phyloP scores from a whole-genome alignment of 2,797 vertebrate genomes.

The Ceyx erithaca region DNA sequence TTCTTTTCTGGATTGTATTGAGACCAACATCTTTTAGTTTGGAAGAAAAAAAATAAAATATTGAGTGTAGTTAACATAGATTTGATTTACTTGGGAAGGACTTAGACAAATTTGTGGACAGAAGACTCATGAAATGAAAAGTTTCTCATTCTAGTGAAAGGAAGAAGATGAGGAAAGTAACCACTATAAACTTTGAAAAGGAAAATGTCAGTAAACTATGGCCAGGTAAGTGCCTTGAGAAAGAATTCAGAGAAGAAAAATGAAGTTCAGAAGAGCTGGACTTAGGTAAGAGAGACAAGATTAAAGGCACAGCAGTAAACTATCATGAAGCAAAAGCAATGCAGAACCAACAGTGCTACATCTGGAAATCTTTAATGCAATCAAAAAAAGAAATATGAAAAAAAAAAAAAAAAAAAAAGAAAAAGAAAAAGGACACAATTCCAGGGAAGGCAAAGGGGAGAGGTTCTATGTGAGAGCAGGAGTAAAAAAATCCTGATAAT shows the following conservation, averaged over 20 bases:
- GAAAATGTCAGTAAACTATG: neutral
- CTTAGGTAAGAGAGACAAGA: neutral
- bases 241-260: neutral
- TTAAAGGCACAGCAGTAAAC: neutral
- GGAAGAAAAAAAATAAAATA: neutral
- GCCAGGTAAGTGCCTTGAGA: neutral
- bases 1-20: neutral
- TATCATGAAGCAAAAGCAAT: neutral
- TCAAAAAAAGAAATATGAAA: neutral
- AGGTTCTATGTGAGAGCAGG: neutral
- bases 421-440: neutral
- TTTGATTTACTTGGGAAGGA: neutral
- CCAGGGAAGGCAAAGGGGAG: neutral
- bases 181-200: neutral
- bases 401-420: too few species aligned
- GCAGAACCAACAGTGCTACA: neutral
- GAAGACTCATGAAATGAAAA: neutral
- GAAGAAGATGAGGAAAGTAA: neutral
- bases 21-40: neutral
- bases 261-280: neutral
- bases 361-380: neutral
- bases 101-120: neutral
- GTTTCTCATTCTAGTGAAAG: neutral
- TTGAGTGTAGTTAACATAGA: neutral
- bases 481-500: neutral